These are phyloP conservation scores for Polymixis lichenea DNA, from an alignment of 2,888 invertebrate genomes.

Conservation along the genomic window DNA sequence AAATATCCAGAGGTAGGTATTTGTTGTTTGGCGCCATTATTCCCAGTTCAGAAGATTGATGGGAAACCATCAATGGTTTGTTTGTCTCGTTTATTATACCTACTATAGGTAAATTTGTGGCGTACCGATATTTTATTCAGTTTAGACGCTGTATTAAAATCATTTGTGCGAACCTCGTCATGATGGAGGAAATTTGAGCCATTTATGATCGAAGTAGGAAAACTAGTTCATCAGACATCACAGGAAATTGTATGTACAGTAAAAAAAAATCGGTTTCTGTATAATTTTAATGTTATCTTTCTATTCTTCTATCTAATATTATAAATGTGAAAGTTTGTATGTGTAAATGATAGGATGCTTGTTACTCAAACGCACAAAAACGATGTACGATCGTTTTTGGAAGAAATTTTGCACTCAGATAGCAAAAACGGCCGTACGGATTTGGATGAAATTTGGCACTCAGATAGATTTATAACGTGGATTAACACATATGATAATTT, in stretches of 20 bases:
- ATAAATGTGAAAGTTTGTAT: no score
- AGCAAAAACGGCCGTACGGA: no score
- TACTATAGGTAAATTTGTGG: constrained; percentile 19
- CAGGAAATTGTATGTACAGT: neutral
- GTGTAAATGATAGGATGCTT: no score
- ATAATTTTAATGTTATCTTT: neutral
- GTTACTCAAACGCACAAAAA: no score
- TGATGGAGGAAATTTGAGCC: neutral
- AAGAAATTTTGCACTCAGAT: no score
- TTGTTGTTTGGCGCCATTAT: constrained; percentile 37
- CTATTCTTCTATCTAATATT: no score
- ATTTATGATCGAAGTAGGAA: neutral
- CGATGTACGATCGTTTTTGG: no score
- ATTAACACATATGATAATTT: no score
- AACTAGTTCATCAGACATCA: neutral
- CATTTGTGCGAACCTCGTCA: neutral
- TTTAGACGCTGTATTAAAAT: constrained; percentile 13
- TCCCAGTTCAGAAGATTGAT: constrained; percentile 35
- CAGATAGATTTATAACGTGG: no score
- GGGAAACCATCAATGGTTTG: constrained; percentile 30
- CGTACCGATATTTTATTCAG: constrained; percentile 17
- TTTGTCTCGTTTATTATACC: constrained; percentile 41
- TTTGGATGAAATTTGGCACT: no score
- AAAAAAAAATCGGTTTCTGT: neutral
- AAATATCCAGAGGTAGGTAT: constrained; percentile 17